These are phyloP conservation scores for Helicoverpa zea DNA, from an alignment of 1,140 invertebrate genomes.

Conservation along the genomic window DNA sequence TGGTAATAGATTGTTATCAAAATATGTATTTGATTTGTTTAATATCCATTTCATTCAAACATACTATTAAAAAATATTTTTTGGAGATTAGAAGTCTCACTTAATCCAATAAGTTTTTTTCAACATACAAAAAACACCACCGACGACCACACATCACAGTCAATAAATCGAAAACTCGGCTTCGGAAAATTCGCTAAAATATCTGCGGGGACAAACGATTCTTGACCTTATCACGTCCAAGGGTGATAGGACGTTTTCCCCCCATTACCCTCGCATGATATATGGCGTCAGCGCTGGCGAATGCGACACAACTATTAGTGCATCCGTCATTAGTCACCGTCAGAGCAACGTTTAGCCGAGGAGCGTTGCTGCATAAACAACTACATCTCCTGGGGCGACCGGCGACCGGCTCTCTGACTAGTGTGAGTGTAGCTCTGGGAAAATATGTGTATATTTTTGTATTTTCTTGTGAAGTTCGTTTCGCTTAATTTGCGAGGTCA, in stretches of 20 bases:
- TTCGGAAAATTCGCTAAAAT: constrained; percentile 29
- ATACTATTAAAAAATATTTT: too few species aligned
- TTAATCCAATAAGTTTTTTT: too few species aligned
- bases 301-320: constrained; percentile 85
- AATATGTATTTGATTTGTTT: not conserved
- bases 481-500: too few species aligned
- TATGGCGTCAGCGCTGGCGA: constrained; percentile 69
- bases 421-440: not conserved
- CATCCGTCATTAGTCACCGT: constrained; percentile 85
- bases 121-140: constrained; percentile 8
- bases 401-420: constrained; percentile 2
- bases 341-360: constrained; percentile 76
- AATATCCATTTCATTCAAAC: too few species aligned
- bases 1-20: constrained; percentile 7
- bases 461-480: too few species aligned
- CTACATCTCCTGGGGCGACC: constrained; percentile 62
- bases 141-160: constrained; percentile 14
- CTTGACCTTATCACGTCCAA: constrained; percentile 76
- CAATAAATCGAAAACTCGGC: constrained; percentile 35
- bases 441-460: too few species aligned
- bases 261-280: constrained; percentile 83
- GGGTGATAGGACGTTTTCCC: constrained; percentile 80
- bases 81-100: too few species aligned
- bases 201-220: constrained; percentile 61
- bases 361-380: constrained; percentile 73